These are phyloP conservation scores for Saccostrea glomerata DNA, from an alignment of 1,140 invertebrate genomes.

Conservation along the genomic window DNA sequence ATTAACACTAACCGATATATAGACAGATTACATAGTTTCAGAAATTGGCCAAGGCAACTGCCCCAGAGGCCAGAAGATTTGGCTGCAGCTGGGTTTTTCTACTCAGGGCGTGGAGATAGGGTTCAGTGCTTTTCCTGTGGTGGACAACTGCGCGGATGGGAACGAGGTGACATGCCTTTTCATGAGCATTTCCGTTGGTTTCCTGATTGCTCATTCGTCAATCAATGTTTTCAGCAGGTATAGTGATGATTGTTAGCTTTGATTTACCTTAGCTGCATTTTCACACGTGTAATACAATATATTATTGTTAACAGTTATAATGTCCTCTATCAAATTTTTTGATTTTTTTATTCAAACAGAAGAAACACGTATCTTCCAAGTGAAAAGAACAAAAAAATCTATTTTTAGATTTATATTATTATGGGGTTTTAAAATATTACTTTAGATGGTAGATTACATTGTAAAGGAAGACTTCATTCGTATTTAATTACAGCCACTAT, in stretches of 20 bases:
- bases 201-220: slow-evolving; percentile 17
- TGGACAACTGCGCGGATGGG: slow-evolving; percentile 5
- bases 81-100: slow-evolving; percentile 42
- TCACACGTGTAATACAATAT: no score
- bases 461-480: no score
- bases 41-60: background rate
- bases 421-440: no score
- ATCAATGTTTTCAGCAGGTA: background rate
- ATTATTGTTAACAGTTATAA: no score
- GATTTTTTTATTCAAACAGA: no score
- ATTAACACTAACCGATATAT: background rate
- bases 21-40: background rate
- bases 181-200: background rate
- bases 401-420: no score
- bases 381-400: no score
- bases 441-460: no score
- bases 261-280: no score
- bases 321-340: no score
- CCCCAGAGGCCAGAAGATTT: background rate
- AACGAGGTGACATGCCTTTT: background rate
- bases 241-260: no score
- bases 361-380: no score
- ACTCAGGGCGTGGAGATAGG: slow-evolving; percentile 25
- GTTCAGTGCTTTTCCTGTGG: slow-evolving; percentile 42
- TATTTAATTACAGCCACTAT: background rate